Percentiles rank a stretch among this genome's conserved stretches.
These are phyloP conservation scores for Meiosimyza platycephala DNA, from an alignment of 2,888 invertebrate genomes.

Conservation along the genomic window DNA sequence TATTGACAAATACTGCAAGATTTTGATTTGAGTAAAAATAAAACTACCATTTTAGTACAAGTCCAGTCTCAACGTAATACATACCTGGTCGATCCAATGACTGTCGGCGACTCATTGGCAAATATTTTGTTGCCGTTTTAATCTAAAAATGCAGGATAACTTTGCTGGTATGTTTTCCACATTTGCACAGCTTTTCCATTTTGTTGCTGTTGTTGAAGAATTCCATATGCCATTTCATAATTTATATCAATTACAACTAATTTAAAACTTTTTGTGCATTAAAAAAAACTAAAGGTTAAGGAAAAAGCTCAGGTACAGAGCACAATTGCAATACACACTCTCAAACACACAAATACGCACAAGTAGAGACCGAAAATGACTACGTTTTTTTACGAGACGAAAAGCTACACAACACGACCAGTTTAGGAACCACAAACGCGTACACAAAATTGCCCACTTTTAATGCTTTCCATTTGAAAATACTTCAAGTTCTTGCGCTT, in stretches of 20 bases:
- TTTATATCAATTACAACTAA: background rate
- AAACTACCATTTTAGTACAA: background rate
- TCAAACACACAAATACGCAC: background rate
- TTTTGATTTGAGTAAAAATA: too few relatives aligned
- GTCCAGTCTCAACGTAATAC: conserved; percentile 14
- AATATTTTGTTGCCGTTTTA: conserved; percentile 44
- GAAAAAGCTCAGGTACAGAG: background rate
- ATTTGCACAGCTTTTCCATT: background rate
- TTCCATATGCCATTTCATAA: too few relatives aligned
- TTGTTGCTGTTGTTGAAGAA: background rate
- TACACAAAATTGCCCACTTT: background rate
- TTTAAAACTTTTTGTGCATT: background rate
- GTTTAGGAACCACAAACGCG: conserved; percentile 10
- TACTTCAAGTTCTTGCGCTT: background rate
- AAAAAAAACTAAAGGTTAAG: background rate
- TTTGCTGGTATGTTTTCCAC: conserved; percentile 2
- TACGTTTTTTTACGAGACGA: background rate
- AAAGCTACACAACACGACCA: background rate
- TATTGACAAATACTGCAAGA: too few relatives aligned
- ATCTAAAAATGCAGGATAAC: background rate
- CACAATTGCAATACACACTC: too few relatives aligned
- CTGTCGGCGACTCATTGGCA: conserved; percentile 63
- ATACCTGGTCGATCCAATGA: conserved; percentile 62
- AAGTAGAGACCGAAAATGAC: conserved; percentile 8
- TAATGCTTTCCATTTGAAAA: conserved; percentile 12